Evolutionary conservation across 1,140 invertebrate species (phyloP), one percentile per base, ranked within the genome.

Genomic region (Atta texana): DNA sequence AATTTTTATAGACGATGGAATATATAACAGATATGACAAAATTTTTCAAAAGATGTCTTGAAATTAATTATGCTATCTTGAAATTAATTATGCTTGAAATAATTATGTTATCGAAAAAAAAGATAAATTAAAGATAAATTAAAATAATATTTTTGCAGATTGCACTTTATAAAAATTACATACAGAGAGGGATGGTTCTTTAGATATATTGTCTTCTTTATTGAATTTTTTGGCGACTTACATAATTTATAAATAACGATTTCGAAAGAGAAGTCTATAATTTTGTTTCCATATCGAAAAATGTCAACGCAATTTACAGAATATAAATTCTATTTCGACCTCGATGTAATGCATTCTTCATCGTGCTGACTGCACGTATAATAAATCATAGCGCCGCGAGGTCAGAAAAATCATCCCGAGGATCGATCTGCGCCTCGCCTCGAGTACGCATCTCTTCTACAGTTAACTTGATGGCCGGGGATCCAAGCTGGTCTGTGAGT

Each of bases 311-410:
- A n/a, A 84, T 51, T 59, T 51, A 21, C n/a, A 34, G 0, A 21
- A 75, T 24, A 55, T 24, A 55, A 44, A 31, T 21, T 75, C 55
- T 75, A 75, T 75, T 75, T 44, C 55, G 63, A 21, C 0, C 8
- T 61, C 6, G 18, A 34, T 49, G 24, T 34, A 61, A 51, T 31
- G 69, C 55, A 75, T 75, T 61, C 69, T 61, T 72, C 53, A 57
- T 59, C 14, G 69, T 6, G 39, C 24, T 39, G 80, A 74, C 28
- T 51, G 14, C 18, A 14, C n/a, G 53, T 12, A 66, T 74, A 74
- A 84, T 84, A 84, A 84, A 84, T 84, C 80, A 61, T 49, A 18
- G 31, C 49, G 77, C 77, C 69, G 80, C 55, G 55, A 74, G 80
- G 69, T 84, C 80, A 84, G 69, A 84, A 61, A 75, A 84, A 74